Conservation (phyloP, 2,113 vertebrate genomes). For the Microtus ochrogaster region DNA sequence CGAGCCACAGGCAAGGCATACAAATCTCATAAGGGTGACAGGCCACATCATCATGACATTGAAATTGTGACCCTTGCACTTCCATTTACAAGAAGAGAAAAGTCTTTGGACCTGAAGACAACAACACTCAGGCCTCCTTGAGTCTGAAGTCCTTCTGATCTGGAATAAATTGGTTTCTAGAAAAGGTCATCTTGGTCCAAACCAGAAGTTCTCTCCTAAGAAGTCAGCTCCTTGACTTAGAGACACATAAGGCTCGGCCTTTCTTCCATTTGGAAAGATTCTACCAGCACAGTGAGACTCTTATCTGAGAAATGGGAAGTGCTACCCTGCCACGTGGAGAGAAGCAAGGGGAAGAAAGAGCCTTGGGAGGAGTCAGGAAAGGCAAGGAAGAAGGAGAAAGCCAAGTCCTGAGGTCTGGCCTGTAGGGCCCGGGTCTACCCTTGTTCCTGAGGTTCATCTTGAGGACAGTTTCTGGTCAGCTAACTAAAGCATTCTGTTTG, state of each 20-base stretch:
- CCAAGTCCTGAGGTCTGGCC: background rate
- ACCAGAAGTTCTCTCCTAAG: background rate
- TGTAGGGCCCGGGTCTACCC: too few relatives aligned
- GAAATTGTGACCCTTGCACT: constrained; percentile 51
- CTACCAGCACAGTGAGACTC: background rate
- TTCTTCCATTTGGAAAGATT: background rate
- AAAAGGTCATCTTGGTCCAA: background rate
- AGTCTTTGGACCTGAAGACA: background rate
- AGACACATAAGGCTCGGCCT: background rate
- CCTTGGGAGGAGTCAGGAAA: background rate
- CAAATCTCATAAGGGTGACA: constrained; percentile 3
- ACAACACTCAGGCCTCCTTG: background rate
- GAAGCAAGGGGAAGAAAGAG: background rate
- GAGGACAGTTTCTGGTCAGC: too few relatives aligned
- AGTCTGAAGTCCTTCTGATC: background rate
- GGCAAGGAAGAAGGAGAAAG: background rate
- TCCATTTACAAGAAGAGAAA: background rate
- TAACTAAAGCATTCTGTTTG: too few relatives aligned
- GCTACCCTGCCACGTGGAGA: background rate
- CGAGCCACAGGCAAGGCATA: background rate
- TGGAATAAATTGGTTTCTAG: background rate
- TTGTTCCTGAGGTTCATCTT: too few relatives aligned
- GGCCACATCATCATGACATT: background rate
- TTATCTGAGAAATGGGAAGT: background rate
- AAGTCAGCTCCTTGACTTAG: background rate